Evolutionary conservation across 2,888 invertebrate genomes (phyloP).

Genomic region (Laothoe populi): DNA sequence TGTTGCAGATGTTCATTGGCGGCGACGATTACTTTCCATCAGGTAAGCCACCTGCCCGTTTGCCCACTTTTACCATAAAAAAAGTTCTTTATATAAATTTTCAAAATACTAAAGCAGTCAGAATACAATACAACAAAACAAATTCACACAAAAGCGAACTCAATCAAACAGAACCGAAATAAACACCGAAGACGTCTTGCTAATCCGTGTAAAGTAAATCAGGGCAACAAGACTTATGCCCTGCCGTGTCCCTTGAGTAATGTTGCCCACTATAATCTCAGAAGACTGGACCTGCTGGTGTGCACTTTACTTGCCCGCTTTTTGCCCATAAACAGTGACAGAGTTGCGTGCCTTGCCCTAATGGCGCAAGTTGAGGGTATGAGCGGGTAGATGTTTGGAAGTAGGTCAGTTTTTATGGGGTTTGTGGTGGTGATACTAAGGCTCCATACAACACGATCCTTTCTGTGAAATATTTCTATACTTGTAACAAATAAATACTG

Average conservation of each 20-base stretch:
- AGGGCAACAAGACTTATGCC: conserved; percentile 13
- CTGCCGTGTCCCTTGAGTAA: conserved; percentile 16
- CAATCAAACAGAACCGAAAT: conserved; percentile 7
- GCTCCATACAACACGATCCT: no score
- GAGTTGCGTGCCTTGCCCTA: conserved; percentile 62
- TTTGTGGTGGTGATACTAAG: no score
- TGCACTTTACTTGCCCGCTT: conserved; percentile 24
- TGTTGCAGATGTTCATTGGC: no score
- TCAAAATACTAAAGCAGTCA: no score
- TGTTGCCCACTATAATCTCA: conserved; percentile 20
- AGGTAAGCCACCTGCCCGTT: no score
- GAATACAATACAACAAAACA: not conserved
- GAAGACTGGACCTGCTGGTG: conserved; percentile 23
- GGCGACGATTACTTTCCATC: no score
- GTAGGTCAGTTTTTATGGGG: not conserved
- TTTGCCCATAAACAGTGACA: conserved; percentile 69
- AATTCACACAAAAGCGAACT: not conserved
- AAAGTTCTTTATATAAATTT: no score
- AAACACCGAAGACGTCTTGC: conserved; percentile 7
- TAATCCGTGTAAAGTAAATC: conserved; percentile 21
- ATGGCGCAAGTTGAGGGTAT: conserved; percentile 48
- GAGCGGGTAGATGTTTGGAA: conserved; percentile 19
- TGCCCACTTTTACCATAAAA: no score
- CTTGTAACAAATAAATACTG: no score
- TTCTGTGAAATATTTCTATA: no score